Evolutionary conservation across 2,113 vertebrate species (phyloP), one percentile per base, ranked within the genome.

Genomic region (Natator depressus): DNA sequence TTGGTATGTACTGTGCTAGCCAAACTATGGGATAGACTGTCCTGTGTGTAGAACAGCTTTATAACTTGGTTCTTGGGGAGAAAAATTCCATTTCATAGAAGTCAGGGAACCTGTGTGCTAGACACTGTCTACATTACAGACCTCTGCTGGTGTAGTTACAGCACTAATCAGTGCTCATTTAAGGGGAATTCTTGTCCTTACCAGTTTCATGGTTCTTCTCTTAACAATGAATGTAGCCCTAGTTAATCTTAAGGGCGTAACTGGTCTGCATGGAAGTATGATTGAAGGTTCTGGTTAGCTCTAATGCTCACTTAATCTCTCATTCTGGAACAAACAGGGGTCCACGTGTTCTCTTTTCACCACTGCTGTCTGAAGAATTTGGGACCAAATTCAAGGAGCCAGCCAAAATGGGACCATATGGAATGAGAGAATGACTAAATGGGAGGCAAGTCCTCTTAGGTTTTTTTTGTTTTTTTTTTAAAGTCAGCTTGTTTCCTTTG

Each of bases 271-370:
- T 31, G 83, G 69, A 87, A 87, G 84, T 93, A 84, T 50, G 94
- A 95, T 95, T 96, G 88, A 92, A 82, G 38, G 96, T 88, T 97
- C 92, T 81, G 57, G 5, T 31, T 92, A 93, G 93, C 93, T 89
- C 86, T 16, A 93, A 93, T 87, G 78, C 87, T 94, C 82, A n/a
- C 93, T 93, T 80, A 93, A 88, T 76, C 82, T 82, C 90, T 91
- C 80, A 47, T 27, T 2, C 84, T 83, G 86, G 90, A 88, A 57
- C 84, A 89, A 88, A 57, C 87, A 89, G 35, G 88, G 14, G 62
- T 92, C 90, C 79, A 86, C 57, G n/a, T 94, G 86, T 84, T 87
- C 93, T 94, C 90, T 85, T 86, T 78, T 72, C 80, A 62, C 90
- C 6, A 1, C 72, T 92, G 85, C 84, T 12, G 25, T 29, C 42